Base-by-base conservation (phyloP, 1,140 invertebrate species). In the Harpegnathos saltator region DNA sequence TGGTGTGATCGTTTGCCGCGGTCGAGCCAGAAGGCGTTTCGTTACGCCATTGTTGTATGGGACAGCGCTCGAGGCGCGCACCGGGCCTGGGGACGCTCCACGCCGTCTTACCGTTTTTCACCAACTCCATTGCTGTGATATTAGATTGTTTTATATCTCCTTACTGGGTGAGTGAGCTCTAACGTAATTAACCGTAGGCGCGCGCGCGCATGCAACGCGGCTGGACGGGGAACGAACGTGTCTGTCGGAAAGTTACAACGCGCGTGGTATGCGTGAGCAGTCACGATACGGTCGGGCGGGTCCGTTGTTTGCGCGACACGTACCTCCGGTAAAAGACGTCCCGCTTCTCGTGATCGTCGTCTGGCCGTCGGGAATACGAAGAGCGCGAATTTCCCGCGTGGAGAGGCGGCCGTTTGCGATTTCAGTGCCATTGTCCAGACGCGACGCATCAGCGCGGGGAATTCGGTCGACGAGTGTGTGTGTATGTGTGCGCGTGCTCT, bases 61-160 rank as follows among this genome's bases (percentile, higher is more conserved):
- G 92, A 91, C 92, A 92, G 92, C 91, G 92, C 89, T 88, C 89
- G 87, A 89, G 89, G 89, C 89, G 91, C 90, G 91, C 92, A 88
- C 90, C 89, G 90, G 89, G 88, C 74, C 77, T 86, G 84, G 38
- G 38, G 85, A 90, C 87, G 88, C 83, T 89, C 33, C 73, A 85
- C 83, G 81, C 83, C 89, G 90, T 91, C 91, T 89, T 89, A 83
- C 86, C 85, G 38, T 44, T 89, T 85, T 87, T 85, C 86, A 86
- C 85, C 85, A 72, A 86, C 83, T 85, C 83, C 54, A 75, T 86
- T 89, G 78, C 92, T 93, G 92, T 93, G 92, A 93, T 94, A 92
- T 91, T 91, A 89, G 89, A 86, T 89, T 89, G 83, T 90, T 91
- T 88, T 91, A 86, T 91, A 91, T 77, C 72, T 65, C 72, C 83